These are phyloP conservation scores for Alca torda DNA, from an alignment of 2,797 vertebrate species.

Conservation along the genomic window DNA sequence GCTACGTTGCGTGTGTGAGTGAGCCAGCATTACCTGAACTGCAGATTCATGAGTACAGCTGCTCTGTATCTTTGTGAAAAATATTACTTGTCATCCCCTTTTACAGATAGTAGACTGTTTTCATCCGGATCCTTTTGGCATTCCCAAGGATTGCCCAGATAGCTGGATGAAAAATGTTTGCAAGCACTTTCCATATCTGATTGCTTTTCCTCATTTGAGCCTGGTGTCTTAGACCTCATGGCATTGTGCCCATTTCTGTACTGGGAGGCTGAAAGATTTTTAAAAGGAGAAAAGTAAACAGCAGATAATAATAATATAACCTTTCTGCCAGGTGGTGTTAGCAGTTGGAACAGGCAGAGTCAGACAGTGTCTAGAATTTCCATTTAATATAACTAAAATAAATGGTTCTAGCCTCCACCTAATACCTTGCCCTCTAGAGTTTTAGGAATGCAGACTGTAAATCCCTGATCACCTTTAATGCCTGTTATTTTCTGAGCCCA, in stretches of 20 bases:
- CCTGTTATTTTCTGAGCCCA: conserved; percentile 7
- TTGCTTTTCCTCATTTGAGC: neutral
- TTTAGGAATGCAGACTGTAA: conserved; percentile 54
- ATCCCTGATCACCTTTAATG: conserved; percentile 16
- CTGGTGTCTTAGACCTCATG: neutral
- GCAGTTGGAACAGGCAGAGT: conserved; percentile 14
- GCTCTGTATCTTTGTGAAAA: neutral
- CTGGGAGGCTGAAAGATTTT: neutral
- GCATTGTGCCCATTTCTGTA: conserved; percentile 2
- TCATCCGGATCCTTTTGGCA: neutral
- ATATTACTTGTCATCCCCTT: neutral
- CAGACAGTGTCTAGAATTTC: conserved; percentile 43
- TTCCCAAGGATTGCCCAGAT: neutral
- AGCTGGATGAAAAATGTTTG: conserved; percentile 1
- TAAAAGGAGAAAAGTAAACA: conserved; percentile 31
- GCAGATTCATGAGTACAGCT: neutral
- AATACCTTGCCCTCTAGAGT: conserved; percentile 32
- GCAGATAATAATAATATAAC: conserved; percentile 20
- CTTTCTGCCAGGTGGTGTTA: conserved; percentile 37
- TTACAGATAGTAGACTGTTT: neutral
- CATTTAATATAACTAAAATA: conserved; percentile 43
- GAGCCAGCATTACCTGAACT: neutral
- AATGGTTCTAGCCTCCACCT: conserved; percentile 38
- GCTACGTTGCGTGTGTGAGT: neutral
- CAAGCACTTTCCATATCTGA: neutral